Percentiles rank a stretch among this genome's conserved stretches.
Conservation (phyloP, 2,888 invertebrate species). For the Cosmorhoe ocellata region DNA sequence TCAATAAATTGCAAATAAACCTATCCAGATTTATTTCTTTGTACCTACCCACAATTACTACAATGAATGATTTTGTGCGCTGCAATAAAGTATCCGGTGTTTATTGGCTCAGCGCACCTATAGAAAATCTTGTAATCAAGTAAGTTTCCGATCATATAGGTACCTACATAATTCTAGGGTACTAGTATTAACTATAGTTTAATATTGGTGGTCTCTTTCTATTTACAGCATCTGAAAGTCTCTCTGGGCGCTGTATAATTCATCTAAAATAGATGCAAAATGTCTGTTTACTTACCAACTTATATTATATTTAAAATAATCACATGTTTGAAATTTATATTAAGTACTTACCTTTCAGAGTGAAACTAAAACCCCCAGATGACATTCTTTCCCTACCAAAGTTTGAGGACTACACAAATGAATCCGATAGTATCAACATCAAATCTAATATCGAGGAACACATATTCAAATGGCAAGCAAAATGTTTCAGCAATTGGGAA, state of each 20-base stretch:
- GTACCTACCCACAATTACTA: conserved; percentile 42
- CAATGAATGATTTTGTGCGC: conserved; percentile 63
- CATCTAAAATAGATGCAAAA: too few species aligned
- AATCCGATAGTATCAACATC: conserved; percentile 42
- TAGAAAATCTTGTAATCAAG: conserved; percentile 78
- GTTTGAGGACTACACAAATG: conserved; percentile 59
- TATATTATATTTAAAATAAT: too few species aligned
- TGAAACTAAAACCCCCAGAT: conserved; percentile 61
- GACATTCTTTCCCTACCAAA: conserved; percentile 61
- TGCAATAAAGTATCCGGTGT: conserved; percentile 69
- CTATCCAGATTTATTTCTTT: too few species aligned
- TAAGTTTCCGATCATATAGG: conserved; percentile 49
- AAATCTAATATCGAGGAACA: conserved; percentile 54
- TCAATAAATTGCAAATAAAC: too few species aligned
- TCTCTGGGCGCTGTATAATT: too few species aligned
- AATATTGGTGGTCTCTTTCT: too few species aligned
- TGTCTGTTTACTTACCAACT: too few species aligned
- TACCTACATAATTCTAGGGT: too few species aligned
- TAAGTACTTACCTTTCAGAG: conserved; percentile 53
- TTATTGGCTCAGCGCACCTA: conserved; percentile 76
- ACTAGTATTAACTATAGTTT: too few species aligned
- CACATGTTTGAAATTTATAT: too few species aligned
- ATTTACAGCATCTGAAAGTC: too few species aligned
- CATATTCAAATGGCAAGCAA: conserved; percentile 88
- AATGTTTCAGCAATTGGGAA: conserved; percentile 85